Conservation (phyloP, 2,113 vertebrate genomes). For the Lanius ludovicianus region DNA sequence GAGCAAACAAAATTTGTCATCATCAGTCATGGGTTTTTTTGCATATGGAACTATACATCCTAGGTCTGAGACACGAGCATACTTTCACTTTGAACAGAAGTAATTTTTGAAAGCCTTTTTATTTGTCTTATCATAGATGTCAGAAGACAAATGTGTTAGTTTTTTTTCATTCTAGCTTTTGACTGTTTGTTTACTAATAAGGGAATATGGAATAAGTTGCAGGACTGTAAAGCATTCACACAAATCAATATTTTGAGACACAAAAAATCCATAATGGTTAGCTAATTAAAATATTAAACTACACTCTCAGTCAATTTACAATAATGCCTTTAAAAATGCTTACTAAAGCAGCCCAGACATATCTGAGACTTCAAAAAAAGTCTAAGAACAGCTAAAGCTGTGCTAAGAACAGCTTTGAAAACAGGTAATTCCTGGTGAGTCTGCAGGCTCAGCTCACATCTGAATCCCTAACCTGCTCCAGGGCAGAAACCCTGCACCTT, state of each 20-base stretch:
- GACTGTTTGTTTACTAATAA: not conserved
- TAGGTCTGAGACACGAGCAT: not conserved
- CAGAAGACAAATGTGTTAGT: not conserved
- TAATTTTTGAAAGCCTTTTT: not conserved
- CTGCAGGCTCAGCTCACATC: not conserved
- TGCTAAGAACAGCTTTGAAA: not conserved
- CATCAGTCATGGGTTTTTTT: not conserved
- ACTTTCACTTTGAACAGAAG: conserved; percentile 13
- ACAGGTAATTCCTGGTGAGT: not conserved
- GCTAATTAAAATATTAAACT: not conserved
- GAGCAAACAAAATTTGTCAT: not conserved
- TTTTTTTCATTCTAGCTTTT: not conserved
- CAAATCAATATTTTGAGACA: not conserved
- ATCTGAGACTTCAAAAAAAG: not conserved
- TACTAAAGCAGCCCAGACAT: not conserved
- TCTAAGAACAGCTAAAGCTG: not conserved
- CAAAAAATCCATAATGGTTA: not conserved
- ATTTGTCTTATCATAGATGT: not conserved
- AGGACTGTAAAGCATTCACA: not conserved
- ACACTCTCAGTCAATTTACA: not conserved
- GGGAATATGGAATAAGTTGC: not conserved
- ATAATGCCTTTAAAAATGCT: not conserved
- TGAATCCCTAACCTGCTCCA: not conserved
- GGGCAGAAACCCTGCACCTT: not conserved
- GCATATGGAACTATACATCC: not conserved